These are phyloP conservation scores for Intellagama lesueurii DNA, from an alignment of 2,797 vertebrate genomes.

Conservation along the genomic window DNA sequence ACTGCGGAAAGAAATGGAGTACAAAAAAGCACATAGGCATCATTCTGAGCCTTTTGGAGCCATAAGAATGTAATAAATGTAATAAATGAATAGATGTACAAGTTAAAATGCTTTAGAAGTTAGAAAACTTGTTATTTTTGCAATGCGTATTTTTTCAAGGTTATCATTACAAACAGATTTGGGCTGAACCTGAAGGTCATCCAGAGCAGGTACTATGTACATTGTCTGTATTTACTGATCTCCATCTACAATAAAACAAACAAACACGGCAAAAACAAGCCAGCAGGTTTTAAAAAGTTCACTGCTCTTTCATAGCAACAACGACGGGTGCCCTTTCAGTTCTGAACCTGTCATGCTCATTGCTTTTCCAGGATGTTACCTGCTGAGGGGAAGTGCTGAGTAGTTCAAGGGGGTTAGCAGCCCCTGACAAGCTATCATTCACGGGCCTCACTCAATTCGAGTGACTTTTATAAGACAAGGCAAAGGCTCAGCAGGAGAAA, in stretches of 20 bases:
- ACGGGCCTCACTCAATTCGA: background rate
- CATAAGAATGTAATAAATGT: background rate
- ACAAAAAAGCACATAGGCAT: background rate
- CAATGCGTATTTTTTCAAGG: slow-evolving; percentile 24
- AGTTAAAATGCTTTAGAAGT: slow-evolving; percentile 36
- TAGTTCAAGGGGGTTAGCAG: background rate
- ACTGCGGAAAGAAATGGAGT: background rate
- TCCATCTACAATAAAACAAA: background rate
- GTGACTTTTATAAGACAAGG: slow-evolving; percentile 55
- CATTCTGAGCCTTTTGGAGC: background rate
- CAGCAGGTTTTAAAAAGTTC: background rate
- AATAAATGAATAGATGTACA: background rate
- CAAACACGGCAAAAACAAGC: background rate
- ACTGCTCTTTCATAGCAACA: background rate
- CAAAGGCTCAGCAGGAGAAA: slow-evolving; percentile 61
- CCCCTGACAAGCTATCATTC: background rate
- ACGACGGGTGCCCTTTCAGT: background rate
- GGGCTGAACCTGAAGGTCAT: slow-evolving; percentile 16
- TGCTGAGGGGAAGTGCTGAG: background rate
- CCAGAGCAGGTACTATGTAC: background rate
- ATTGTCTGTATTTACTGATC: background rate
- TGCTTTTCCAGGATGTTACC: background rate
- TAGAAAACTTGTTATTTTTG: background rate
- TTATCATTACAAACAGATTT: background rate
- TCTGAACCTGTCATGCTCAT: background rate